A percentile compares a stretch with the other conserved stretches of the same genome.
Conservation (phyloP, 2,888 invertebrate species). For the Seira ritae region DNA sequence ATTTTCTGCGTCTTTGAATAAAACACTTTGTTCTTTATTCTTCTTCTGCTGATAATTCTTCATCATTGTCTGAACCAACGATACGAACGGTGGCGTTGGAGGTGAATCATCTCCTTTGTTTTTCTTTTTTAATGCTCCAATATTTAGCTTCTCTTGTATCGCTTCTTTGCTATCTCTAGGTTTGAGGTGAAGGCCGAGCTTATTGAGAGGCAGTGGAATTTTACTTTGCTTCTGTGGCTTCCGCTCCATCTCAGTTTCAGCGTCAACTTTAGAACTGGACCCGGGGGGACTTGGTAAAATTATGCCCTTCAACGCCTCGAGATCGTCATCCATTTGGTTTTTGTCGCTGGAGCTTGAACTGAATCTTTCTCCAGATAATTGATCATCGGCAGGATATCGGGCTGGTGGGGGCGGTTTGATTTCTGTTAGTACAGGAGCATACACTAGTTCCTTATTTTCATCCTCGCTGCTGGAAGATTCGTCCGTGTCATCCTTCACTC, state of each 20-base stretch:
- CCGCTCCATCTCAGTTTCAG: too few relatives aligned
- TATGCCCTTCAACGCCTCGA: too few relatives aligned
- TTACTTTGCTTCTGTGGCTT: too few relatives aligned
- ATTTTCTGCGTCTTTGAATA: neutral
- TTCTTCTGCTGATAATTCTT: slow-evolving; percentile 1
- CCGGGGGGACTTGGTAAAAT: too few relatives aligned
- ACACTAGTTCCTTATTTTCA: neutral
- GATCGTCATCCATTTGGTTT: too few relatives aligned
- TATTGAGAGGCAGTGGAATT: neutral
- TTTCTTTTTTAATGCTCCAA: neutral
- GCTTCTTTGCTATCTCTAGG: slow-evolving; percentile 48
- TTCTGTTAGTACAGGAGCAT: neutral
- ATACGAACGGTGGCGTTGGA: slow-evolving; percentile 38
- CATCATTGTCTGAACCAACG: slow-evolving; percentile 32
- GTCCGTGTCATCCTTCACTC: neutral
- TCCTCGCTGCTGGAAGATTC: slow-evolving; percentile 15
- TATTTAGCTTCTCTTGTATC: slow-evolving; percentile 28
- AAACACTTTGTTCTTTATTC: neutral
- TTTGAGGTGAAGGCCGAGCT: slow-evolving; percentile 23
- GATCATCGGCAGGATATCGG: neutral
- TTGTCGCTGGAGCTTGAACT: too few relatives aligned
- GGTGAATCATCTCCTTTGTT: slow-evolving; percentile 12
- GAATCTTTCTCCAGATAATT: neutral
- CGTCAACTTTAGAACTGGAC: too few relatives aligned
- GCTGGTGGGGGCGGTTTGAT: neutral